A percentile compares a stretch with the other conserved stretches of the same genome.
Evolutionary conservation across 2,888 invertebrate genomes (phyloP).

Genomic region (Cyclophora albipunctata): DNA sequence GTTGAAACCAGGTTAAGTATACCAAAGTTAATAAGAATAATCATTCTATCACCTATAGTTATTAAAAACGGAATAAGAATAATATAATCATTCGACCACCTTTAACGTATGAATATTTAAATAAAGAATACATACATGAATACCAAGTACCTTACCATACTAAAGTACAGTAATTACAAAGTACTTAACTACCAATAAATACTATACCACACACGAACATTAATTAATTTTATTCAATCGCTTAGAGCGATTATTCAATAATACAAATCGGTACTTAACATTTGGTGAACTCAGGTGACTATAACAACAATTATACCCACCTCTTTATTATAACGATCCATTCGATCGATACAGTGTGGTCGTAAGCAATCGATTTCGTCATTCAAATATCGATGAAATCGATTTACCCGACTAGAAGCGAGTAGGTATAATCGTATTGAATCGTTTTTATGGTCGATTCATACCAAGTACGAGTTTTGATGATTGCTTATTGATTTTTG

Average conservation of each 20-base stretch:
- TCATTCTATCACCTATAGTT: too few species aligned
- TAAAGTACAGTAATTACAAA: too few species aligned
- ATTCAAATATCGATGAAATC: constrained; percentile 40
- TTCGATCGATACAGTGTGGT: constrained; percentile 44
- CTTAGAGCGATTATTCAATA: not conserved
- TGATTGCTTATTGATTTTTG: constrained; percentile 41
- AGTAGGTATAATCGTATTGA: constrained; percentile 43
- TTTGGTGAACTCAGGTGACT: constrained; percentile 13
- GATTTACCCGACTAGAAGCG: constrained; percentile 48
- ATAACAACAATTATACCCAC: constrained; percentile 14
- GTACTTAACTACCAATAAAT: too few species aligned
- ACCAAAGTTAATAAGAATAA: too few species aligned
- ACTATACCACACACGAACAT: not conserved
- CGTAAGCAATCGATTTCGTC: constrained; percentile 53
- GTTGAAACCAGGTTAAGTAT: too few species aligned
- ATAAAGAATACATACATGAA: too few species aligned
- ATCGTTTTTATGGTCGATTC: constrained; percentile 54
- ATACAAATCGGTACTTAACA: constrained; percentile 13
- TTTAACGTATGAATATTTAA: too few species aligned
- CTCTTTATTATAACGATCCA: constrained; percentile 19
- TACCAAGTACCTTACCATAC: too few species aligned
- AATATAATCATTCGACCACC: too few species aligned
- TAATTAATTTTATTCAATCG: constrained; percentile 4
- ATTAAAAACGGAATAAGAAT: too few species aligned
- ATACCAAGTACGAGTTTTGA: constrained; percentile 32